Evolutionary conservation across 1,140 invertebrate genomes (phyloP), one percentile per base, ranked within the genome.

Genomic region (Dinoponera quadriceps): DNA sequence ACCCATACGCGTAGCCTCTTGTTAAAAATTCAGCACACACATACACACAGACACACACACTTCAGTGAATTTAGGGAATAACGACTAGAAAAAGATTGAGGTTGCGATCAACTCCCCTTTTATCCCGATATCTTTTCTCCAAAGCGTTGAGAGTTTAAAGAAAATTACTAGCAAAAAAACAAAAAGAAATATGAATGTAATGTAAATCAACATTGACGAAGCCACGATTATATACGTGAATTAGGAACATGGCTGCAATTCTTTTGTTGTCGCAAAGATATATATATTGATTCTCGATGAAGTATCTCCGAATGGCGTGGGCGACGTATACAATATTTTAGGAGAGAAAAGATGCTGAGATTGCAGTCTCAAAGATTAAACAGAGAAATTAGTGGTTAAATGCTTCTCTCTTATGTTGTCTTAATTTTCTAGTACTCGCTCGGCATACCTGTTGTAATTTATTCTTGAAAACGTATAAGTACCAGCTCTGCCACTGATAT

Each of bases 261-360:
- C 84, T 84, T 91, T 87, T 86, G 48, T 84, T 60, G 88, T 84
- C 86, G 81, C 69, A 84, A 81, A 81, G 68, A 88, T 73, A 74
- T n/a, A 44, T 44, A 3, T n/a, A n/a, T n/a, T 29, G 73, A 83
- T 57, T 66, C 49, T 83, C 29, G 25, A 22, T 54, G 11, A 65
- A 25, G 48, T 71, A 27, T 33, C 57, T 44, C 29, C 29, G 65
- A 71, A 2, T 71, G 25, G 33, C 38, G 62, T 69, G 29, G 68
- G 69, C 63, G 72, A 83, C 57, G n/a, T 71, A 80, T 57, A 69
- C 33, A 69, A 68, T 69, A 80, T 80, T 69, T 2, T 57, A 80
- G 55, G 59, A 27, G 29, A 69, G 18, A 11, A 77, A 33, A 72
- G 25, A 55, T 20, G 20, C 14, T 48, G 18, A 51, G 20, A n/a